Evolutionary conservation across 2,888 invertebrate genomes (phyloP), one percentile per base, ranked within the genome.

Genomic region (Catocala fraxini): DNA sequence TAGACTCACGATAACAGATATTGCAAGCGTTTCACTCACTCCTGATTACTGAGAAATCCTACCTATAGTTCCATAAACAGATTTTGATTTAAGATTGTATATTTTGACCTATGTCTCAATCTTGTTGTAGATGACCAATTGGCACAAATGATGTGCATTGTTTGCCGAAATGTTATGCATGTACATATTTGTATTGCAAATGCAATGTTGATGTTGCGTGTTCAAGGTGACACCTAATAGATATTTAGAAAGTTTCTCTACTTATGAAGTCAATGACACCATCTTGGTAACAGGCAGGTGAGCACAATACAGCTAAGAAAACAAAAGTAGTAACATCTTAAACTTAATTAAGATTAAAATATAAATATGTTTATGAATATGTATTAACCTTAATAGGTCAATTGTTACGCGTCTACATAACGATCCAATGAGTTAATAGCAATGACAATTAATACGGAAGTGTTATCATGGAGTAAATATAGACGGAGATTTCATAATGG

Each of bases 161-260:
- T 7, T 35, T 35, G 35, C 35, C 35, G 35, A 35, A 35, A 35
- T 35, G 7, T 35, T 5, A 35, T 35, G 35, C 35, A 39, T 39
- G 35, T 9, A 39, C 35, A 39, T 34, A 46, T 25, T 25, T 15
- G 47, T 56, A 56, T 49, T 41, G 61, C 56, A 71, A 25, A 76
- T 62, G 49, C 52, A 67, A 58, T 61, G 49, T 46, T 81, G 81
- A 81, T 79, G 83, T 91, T 87, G 88, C 92, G 88, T 89, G 88
- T 87, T 86, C 88, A 86, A 89, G 89, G 89, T 91, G 92, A 90
- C 91, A 89, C 84, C 89, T 84, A 89, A 89, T 90, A 89, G 87
- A 84, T 88, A 90, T 87, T 94, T 93, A 93, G 93, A 94, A 93
- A 94, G 93, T 90, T 84, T 86, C 84, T 86, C 83, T 82, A 86